These are phyloP conservation scores for Sitophilus oryzae DNA, from an alignment of 1,140 invertebrate species.

Conservation along the genomic window DNA sequence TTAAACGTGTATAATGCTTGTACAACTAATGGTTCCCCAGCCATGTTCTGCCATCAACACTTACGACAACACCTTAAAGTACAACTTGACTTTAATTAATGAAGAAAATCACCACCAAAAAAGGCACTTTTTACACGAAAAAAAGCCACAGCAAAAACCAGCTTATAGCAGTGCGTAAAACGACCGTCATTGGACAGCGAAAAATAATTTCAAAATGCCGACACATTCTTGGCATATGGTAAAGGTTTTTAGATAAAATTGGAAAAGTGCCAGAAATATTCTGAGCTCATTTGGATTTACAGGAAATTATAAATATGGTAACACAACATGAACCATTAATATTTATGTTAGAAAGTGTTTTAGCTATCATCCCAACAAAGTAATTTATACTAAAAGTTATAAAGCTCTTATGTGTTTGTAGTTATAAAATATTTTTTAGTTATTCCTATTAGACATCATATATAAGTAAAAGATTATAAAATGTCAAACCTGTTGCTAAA, in stretches of 20 bases:
- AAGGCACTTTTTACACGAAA: slow-evolving; percentile 14
- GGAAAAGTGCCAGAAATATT: slow-evolving; percentile 37
- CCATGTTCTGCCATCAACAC: slow-evolving; percentile 39
- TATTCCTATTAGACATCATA: no score
- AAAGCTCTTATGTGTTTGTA: no score
- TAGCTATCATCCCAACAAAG: no score
- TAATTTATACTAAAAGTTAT: no score
- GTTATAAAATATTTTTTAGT: no score
- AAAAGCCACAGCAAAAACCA: slow-evolving; percentile 4
- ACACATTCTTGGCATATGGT: slow-evolving; percentile 44
- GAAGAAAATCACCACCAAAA: slow-evolving; percentile 11
- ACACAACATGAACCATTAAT: slow-evolving; percentile 9
- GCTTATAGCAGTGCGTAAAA: slow-evolving; percentile 20
- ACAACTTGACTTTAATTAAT: not conserved
- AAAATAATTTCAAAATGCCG: slow-evolving; percentile 40
- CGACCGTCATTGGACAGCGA: slow-evolving; percentile 33
- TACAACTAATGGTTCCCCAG: slow-evolving; percentile 65
- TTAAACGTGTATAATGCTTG: slow-evolving; percentile 89
- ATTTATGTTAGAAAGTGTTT: no score
- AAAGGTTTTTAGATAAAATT: slow-evolving; percentile 26
- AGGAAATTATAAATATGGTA: slow-evolving; percentile 18
- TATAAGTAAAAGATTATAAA: no score
- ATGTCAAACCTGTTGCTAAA: no score
- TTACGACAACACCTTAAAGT: slow-evolving; percentile 4
- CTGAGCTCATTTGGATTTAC: slow-evolving; percentile 13